Evolutionary conservation across 2,888 invertebrate genomes (phyloP), one percentile per base, ranked within the genome.

Genomic region (Amblyjoppa proteus): DNA sequence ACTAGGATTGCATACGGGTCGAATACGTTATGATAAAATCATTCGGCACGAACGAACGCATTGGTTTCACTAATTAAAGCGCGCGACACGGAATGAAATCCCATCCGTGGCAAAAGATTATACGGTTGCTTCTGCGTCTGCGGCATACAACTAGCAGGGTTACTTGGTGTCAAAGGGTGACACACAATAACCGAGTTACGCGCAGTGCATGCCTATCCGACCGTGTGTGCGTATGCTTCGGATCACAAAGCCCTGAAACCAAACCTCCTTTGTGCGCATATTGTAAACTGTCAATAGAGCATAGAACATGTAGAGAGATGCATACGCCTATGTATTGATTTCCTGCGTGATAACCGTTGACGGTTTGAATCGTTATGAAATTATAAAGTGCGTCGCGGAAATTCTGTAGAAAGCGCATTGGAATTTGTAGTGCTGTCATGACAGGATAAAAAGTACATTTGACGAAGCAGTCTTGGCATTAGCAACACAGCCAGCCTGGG

Each of bases 161-260:
- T 73, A 41, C 31, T 56, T 38, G 73, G 53, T 69, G 56, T 83
- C 83, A 83, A 83, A 79, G 69, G 74, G 53, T 69, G n/a, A 74
- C 61, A 66, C 53, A 56, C 74, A 79, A 83, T 79, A 78, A 83
- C 58, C 51, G 20, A 51, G 61, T 51, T 49, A 56, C 11, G 20
- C 25, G 64, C 20, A 31, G 7, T n/a, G 20, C 49, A 41, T 58
- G 66, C n/a, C 68, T 38, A 13, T 25, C 58, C 68, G 11, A 25
- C n/a, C 66, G 76, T 41, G 20, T 9, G 11, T 51, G 13, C n/a
- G 45, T 20, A 61, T 77, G 20, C 64, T 77, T 61, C 11, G 13
- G 31, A 82, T 66, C 53, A 74, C 78, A 58, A 74, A 51, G 68
- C 34, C 41, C 45, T 34, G 71, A 51, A 68, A 77, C 45, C 25